Conservation (phyloP, 2,797 vertebrate species). For the Chiloscyllium punctatum region DNA sequence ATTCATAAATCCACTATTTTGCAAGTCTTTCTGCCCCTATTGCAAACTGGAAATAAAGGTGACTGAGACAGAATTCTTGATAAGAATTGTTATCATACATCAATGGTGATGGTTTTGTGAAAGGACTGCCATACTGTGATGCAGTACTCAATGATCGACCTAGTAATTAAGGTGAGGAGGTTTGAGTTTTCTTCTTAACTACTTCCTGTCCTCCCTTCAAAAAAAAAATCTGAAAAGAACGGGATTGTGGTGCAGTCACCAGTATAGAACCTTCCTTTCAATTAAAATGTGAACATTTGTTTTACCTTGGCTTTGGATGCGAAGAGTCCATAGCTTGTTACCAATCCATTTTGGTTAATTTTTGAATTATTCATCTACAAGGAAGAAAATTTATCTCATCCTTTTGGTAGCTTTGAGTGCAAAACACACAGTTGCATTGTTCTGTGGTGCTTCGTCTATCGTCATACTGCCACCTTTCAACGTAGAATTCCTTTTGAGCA, state of each 20-base stretch:
- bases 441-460: not conserved
- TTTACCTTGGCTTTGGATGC: not conserved
- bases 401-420: not conserved
- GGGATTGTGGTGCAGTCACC: not conserved
- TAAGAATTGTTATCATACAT: constrained; percentile 35
- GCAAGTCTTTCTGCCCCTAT: constrained; percentile 31
- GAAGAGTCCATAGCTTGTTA: not conserved
- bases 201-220: not conserved
- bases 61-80: constrained; percentile 33
- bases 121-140: constrained; percentile 17
- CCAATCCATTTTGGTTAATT: not conserved
- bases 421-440: not conserved
- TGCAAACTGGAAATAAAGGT: constrained; percentile 31
- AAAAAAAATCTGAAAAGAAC: not conserved
- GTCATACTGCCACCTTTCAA: not conserved
- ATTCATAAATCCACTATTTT: constrained; percentile 35
- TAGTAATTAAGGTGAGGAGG: constrained; percentile 35
- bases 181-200: constrained; percentile 12
- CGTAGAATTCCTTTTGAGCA: not conserved
- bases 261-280: not conserved
- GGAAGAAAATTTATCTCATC: too few relatives aligned
- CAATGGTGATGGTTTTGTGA: constrained; percentile 25
- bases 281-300: not conserved
- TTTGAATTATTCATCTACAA: not conserved
- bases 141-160: constrained; percentile 35